A percentile compares a stretch with the other conserved stretches of the same genome.
These are phyloP conservation scores for Aselliscus stoliczkanus DNA, from an alignment of 2,797 vertebrate genomes.

Conservation along the genomic window DNA sequence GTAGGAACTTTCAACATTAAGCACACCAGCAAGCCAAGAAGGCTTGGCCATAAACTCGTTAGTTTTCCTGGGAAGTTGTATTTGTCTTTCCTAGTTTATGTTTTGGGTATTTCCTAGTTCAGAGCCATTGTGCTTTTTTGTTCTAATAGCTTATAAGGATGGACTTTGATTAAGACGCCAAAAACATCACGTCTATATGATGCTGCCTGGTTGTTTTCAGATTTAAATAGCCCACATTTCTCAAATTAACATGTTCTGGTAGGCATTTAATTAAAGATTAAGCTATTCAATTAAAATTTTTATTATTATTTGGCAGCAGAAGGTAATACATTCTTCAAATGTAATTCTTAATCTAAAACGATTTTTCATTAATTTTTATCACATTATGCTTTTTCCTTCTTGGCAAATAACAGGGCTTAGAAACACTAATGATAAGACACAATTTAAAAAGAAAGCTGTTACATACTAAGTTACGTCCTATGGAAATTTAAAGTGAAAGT, in stretches of 20 bases:
- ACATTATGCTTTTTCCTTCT: neutral
- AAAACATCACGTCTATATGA: conserved; percentile 54
- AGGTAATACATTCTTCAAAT: conserved; percentile 40
- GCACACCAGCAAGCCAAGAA: neutral
- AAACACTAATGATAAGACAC: conserved; percentile 16
- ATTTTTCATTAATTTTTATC: conserved; percentile 49
- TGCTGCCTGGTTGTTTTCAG: conserved; percentile 60
- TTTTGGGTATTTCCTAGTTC: neutral
- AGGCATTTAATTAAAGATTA: conserved; percentile 67
- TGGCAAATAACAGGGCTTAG: neutral
- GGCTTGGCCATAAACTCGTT: neutral
- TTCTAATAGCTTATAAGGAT: conserved; percentile 48
- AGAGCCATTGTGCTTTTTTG: neutral
- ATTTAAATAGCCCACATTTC: conserved; percentile 57
- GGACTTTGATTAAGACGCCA: conserved; percentile 49
- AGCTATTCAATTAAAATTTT: conserved; percentile 53
- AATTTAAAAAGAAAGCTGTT: conserved; percentile 17
- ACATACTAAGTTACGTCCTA: neutral
- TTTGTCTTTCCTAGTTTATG: neutral
- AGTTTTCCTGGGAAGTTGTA: neutral
- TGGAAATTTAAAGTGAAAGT: neutral
- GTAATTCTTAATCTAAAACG: conserved; percentile 43
- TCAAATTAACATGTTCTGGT: conserved; percentile 68
- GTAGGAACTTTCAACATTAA: neutral
- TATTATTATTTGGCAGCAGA: conserved; percentile 56